Evolutionary conservation across 2,113 vertebrate genomes (phyloP).

Genomic region (Calyptomena viridis): DNA sequence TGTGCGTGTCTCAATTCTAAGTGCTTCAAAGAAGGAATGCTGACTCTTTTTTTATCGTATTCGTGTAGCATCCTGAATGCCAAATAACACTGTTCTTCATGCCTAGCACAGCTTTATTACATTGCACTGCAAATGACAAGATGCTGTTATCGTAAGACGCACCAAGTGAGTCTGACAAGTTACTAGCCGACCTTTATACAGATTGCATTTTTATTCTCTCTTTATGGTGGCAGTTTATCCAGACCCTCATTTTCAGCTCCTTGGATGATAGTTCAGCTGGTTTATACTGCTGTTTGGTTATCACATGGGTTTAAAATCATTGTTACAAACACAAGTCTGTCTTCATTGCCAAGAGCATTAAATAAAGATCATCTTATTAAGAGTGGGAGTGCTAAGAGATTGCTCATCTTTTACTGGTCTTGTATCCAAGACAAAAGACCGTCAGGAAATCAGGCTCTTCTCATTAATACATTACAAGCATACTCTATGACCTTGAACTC

Average conservation of each 20-base stretch:
- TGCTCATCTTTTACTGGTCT: not conserved
- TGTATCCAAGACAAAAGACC: not conserved
- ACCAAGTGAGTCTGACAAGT: slow-evolving; percentile 18
- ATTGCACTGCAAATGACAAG: not conserved
- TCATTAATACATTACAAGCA: not conserved
- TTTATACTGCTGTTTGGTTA: not conserved
- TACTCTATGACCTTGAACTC: not conserved
- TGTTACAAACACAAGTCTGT: slow-evolving; percentile 28
- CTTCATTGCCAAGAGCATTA: slow-evolving; percentile 3
- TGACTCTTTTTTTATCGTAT: not conserved
- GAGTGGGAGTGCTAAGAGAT: not conserved
- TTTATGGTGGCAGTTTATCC: slow-evolving; percentile 38
- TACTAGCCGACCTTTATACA: slow-evolving; percentile 18
- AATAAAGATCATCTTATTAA: slow-evolving; percentile 24
- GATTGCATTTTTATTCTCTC: slow-evolving; percentile 17
- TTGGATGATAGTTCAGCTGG: not conserved
- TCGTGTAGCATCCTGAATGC: not conserved
- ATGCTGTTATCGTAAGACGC: not conserved
- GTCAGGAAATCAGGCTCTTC: not conserved
- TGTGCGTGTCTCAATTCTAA: not conserved
- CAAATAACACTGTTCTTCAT: not conserved
- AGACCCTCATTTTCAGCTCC: slow-evolving; percentile 21
- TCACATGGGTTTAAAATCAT: slow-evolving; percentile 51
- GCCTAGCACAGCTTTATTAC: not conserved
- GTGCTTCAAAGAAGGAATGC: not conserved